Base-by-base conservation (phyloP, 2,113 vertebrate genomes). In the Oceanodroma tethys region DNA sequence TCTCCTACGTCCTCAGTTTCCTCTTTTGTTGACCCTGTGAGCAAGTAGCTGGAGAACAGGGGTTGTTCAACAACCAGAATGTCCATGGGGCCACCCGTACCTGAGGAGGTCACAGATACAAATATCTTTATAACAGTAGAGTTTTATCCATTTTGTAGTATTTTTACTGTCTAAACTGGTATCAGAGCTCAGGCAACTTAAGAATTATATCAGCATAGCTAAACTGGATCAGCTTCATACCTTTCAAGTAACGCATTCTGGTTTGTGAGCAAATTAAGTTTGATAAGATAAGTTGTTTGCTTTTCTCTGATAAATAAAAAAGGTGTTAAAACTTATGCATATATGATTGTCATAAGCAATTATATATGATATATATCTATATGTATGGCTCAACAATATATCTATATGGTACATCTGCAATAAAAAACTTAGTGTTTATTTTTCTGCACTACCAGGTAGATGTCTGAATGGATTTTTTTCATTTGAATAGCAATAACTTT, bases 11-110 rank as follows among this genome's bases (percentile, higher is more conserved):
- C 30, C 16, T 63, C 15, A 32, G 16, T 88, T 92, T 82, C 20
- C 19, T 80, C 30, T 70, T 65, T 40, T 86, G 13, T 30, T 52
- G 6, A 42, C 80, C 26, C 16, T 74, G 17, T 38, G 38, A 80
- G 9, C 18, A 86, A 52, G 29, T 16, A 82, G 18, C 16, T 50
- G 15, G 42, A 32, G 17, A n/a, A n/a, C n/a, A n/a, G n/a, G n/a
- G n/a, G n/a, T n/a, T n/a, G n/a, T n/a, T n/a, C n/a, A n/a, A n/a
- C 56, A 66, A 14, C 19, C 5, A 47, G n/a, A 63, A 42, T 42
- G 30, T n/a, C 23, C 76, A 0, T 17, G 7, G 10, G 19, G 29
- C 5, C 23, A 6, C 17, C 26, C 1, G 0, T 63, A 45, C 3
- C 27, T 75, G 16, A 53, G n/a, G 20, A 70, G 25, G 17, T 42